Base-by-base conservation (phyloP, 2,888 invertebrate species). In the Apodemia duryi region DNA sequence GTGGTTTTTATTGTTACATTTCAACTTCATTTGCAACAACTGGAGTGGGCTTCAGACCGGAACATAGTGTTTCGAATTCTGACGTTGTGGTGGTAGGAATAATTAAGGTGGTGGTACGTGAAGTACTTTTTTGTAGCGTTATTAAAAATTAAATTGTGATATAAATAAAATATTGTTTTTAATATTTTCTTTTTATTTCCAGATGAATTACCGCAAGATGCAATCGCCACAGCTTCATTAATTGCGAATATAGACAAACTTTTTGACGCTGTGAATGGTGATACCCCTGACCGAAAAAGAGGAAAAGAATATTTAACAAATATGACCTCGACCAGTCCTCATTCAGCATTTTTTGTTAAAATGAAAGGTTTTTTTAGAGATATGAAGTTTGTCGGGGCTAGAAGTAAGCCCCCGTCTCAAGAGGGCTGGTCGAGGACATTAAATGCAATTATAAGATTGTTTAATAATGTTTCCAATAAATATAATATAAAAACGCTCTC, bases 321-420 rank as follows among this genome's bases (percentile, higher is more conserved):
- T 11, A 66, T 67, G 63, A 38, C 65, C 49, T 61, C 62, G 63
- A 69, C 63, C 11, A 67, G 69, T 43, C 62, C 65, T 64, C 66
- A 66, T 61, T 13, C 61, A 43, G 41, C 60, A 10, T 61, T 52
- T 52, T 66, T 66, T 63, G 21, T 7, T 3, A 61, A 63, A 63
- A 66, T 61, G 52, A 65, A 51, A 63, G 9, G 7, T n/a, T 66
- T 67, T 63, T 69, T 69, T 43, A 21, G 4, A 3, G 46, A 67
- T 11, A 64, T 69, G 63, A 67, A 67, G 46, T 67, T 67, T 69
- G 49, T 67, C 54, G 64, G 63, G 29, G 66, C 66, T 2, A 54
- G 61, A 64, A 64, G 52, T 62, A 66, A 65, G 28, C 63, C 61
- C 28, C 63, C 57, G 38, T 65, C 65, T 7, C 63, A 41, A 64